Conservation (phyloP, 2,797 vertebrate species). For the Novumbra hubbsi region DNA sequence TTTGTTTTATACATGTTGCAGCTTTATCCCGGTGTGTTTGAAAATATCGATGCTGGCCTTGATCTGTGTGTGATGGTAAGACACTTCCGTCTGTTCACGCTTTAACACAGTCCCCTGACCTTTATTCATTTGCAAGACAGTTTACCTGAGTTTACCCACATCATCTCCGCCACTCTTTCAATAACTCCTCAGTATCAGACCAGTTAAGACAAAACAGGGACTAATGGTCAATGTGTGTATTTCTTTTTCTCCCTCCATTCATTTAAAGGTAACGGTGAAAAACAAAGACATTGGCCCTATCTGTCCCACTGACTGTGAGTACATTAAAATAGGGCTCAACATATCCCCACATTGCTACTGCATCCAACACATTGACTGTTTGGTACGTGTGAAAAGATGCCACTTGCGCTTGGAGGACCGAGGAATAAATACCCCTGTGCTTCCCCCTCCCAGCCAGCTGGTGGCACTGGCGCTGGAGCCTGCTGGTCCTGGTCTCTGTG, state of each 20-base stretch:
- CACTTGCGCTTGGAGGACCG: background rate
- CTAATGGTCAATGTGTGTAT: background rate
- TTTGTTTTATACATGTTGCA: slow-evolving; percentile 22
- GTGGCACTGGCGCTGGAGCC: slow-evolving; percentile 77
- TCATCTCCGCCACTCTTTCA: too few species aligned
- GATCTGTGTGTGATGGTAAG: slow-evolving; percentile 87
- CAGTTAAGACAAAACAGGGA: background rate
- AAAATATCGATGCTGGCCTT: slow-evolving; percentile 57
- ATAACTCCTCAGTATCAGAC: background rate
- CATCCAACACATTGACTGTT: background rate
- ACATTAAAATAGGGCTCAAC: background rate
- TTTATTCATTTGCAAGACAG: too few species aligned
- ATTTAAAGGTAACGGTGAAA: slow-evolving; percentile 66
- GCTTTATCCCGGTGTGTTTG: slow-evolving; percentile 67
- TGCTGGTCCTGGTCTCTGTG: slow-evolving; percentile 68
- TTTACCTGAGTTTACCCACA: too few species aligned
- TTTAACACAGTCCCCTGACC: background rate
- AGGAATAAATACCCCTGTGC: background rate
- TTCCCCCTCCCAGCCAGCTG: slow-evolving; percentile 67
- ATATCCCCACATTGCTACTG: background rate
- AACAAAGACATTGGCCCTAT: slow-evolving; percentile 60
- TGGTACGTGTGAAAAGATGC: background rate
- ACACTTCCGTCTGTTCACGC: background rate
- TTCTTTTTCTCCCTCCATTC: slow-evolving; percentile 36
- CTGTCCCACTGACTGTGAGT: slow-evolving; percentile 71